A percentile compares a stretch with the other conserved stretches of the same genome.
Evolutionary conservation across 2,113 vertebrate species (phyloP).

Genomic region (Carettochelys insculpta): DNA sequence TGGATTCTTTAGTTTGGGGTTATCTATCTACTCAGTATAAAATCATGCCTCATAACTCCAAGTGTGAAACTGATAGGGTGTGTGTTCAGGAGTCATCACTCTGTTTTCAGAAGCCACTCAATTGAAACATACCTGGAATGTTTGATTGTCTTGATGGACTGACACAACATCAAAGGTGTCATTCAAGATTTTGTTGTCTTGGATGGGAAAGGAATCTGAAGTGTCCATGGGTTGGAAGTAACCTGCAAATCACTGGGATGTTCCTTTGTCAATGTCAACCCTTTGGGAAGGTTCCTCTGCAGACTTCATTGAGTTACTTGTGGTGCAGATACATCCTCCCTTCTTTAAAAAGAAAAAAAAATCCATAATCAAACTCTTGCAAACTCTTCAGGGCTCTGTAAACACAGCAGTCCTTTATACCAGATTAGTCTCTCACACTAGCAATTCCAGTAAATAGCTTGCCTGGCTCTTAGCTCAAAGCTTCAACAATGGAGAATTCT

Average conservation of each 20-base stretch:
- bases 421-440: neutral
- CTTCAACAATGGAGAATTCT: neutral
- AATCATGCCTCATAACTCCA: neutral
- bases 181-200: neutral
- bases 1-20: neutral
- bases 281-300: neutral
- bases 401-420: neutral
- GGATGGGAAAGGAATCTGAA: neutral
- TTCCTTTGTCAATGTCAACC: neutral
- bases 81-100: neutral
- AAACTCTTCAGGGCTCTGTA: neutral
- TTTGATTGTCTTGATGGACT: neutral
- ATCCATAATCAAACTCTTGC: neutral
- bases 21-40: neutral
- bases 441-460: neutral
- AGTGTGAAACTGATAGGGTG: neutral
- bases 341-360: neutral
- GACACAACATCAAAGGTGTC: neutral
- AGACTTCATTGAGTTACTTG: neutral
- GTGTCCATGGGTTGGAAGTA: neutral
- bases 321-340: neutral
- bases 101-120: neutral
- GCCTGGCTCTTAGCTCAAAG: too few relatives aligned
- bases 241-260: neutral
- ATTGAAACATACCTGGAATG: neutral